Evolutionary conservation across 2,888 invertebrate species (phyloP).

Genomic region (Myopa testacea): DNA sequence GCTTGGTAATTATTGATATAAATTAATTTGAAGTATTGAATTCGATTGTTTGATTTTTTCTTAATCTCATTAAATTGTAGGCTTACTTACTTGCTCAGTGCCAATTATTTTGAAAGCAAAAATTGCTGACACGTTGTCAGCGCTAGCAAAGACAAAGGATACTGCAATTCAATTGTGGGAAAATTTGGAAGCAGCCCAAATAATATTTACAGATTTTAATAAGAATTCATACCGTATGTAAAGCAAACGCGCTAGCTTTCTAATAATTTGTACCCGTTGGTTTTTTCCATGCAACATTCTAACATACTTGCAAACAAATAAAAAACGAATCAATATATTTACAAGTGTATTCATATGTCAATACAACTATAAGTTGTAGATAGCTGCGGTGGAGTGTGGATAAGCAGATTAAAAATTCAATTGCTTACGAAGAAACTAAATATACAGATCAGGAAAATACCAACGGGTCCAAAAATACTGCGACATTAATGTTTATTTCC

Average conservation of each 20-base stretch:
- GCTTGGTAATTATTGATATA: slow-evolving; percentile 71
- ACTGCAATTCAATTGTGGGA: slow-evolving; percentile 88
- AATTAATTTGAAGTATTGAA: background rate
- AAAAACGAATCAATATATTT: no score
- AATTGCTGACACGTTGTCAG: slow-evolving; percentile 81
- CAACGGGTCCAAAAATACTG: no score
- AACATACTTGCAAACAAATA: no score
- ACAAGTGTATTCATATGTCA: no score
- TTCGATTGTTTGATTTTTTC: background rate
- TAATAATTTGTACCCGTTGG: no score
- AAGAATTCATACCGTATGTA: slow-evolving; percentile 70
- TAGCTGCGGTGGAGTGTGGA: no score
- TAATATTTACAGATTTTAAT: slow-evolving; percentile 77
- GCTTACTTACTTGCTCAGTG: slow-evolving; percentile 87
- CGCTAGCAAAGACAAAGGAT: slow-evolving; percentile 81
- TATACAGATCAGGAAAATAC: no score
- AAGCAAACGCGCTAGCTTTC: no score
- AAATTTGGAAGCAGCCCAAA: slow-evolving; percentile 83
- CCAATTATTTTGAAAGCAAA: slow-evolving; percentile 88
- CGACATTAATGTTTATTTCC: background rate
- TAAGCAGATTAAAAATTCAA: no score
- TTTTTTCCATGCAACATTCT: no score
- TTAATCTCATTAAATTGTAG: slow-evolving; percentile 60
- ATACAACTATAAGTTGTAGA: no score
- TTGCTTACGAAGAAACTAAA: no score